Evolutionary conservation across 2,113 vertebrate genomes (phyloP), one percentile per base, ranked within the genome.

Genomic region (Antigone vipio): DNA sequence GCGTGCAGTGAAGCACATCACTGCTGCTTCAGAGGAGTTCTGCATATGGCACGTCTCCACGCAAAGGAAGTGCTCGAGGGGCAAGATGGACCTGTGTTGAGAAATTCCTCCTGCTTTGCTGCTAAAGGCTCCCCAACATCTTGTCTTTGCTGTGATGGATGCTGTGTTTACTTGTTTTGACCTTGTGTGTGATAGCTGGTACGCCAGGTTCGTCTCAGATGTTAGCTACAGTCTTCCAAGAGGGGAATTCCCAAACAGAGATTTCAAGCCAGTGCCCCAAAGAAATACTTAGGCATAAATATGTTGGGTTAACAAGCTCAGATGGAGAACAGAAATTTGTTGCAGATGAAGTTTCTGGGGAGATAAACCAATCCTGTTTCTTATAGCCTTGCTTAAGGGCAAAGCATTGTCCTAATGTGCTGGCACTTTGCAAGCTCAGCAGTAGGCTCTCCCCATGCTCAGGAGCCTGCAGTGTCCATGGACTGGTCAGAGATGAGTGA

Each of bases 31-130:
- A 0, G 17, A 78, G n/a, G 11, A 42, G 32, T 44, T 64, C 53
- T 53, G 9, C 14, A 3, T 9, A 38, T 13, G 16, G 5, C 53
- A 12, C 1, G 0, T 58, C 11, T 75, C 55, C 24, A 22, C 1
- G 6, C 2, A 42, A 44, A 87, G n/a, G 10, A 73, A 19, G 14
- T 74, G 21, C 44, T 58, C 5, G 5, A 50, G 50, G 0, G 1
- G 7, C 1, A 3, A 73, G 44, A 76, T 12, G 27, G 44, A 56
- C 12, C 6, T 2, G 2, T 32, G 21, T 3, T 75, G 35, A 88
- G 56, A 88, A 92, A 64, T 71, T 56, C 60, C 26, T 82, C 18
- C 29, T 55, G 8, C 32, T 85, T 56, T 71, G 2, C 62, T 76
- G 67, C 69, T 45, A n/a, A 47, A 72, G 34, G 15, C 17, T 81